Evolutionary conservation across 2,113 vertebrate genomes (phyloP).

Genomic region (Labeo catla): DNA sequence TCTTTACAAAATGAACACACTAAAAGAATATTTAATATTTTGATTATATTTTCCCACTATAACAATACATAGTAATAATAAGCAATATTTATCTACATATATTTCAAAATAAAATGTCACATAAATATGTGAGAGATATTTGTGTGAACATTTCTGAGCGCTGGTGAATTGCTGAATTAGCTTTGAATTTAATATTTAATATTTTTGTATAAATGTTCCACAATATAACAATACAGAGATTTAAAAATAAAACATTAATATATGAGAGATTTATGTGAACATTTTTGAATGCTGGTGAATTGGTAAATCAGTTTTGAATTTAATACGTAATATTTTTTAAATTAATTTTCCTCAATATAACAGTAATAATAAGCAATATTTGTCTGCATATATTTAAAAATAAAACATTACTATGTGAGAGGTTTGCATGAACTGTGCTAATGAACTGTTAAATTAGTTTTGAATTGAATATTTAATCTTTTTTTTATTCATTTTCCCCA

Average conservation of each 20-base stretch:
- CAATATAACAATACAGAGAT: not conserved
- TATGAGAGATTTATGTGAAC: not conserved
- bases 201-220: not conserved
- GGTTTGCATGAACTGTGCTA: not conserved
- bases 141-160: not conserved
- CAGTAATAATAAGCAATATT: not conserved
- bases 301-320: not conserved
- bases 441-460: no score
- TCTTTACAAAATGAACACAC: not conserved
- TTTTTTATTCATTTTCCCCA: no score
- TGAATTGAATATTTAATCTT: no score
- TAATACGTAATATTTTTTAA: no score
- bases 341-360: not conserved
- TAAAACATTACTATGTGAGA: not conserved
- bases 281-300: not conserved
- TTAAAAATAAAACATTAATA: not conserved
- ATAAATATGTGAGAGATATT: not conserved
- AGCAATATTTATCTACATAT: not conserved
- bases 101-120: not conserved
- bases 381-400: not conserved
- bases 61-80: not conserved
- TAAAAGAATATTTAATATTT: not conserved
- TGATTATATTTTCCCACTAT: no score
- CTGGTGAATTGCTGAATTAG: no score
- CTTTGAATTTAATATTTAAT: not conserved